These are phyloP conservation scores for Chrysomallon squamiferum DNA, from an alignment of 1,140 invertebrate genomes.

Conservation along the genomic window DNA sequence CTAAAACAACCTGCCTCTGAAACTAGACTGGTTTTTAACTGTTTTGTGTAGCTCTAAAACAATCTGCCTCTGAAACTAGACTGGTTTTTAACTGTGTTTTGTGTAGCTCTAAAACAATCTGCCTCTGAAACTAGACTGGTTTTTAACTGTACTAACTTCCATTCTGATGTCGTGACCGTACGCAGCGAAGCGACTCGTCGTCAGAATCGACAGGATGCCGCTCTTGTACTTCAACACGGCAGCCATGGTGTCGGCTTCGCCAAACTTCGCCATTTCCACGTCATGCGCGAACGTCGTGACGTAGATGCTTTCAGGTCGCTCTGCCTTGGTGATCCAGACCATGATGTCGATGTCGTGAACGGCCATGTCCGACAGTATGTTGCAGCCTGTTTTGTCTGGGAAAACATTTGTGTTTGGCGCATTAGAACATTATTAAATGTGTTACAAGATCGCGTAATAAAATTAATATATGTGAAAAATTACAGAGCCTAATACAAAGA, in stretches of 20 bases:
- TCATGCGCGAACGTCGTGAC: conserved; percentile 40
- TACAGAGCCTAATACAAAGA: too few species aligned
- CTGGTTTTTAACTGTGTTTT: too few species aligned
- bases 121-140: too few species aligned
- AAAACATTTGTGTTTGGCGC: background rate
- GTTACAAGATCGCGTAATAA: too few species aligned
- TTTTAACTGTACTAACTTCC: conserved; percentile 22
- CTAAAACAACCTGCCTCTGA: too few species aligned
- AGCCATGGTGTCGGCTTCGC: conserved; percentile 28
- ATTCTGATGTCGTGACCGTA: conserved; percentile 45
- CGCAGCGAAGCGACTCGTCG: conserved; percentile 25
- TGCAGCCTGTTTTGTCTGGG: conserved; percentile 36
- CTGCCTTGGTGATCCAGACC: conserved; percentile 33
- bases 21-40: too few species aligned
- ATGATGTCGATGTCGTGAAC: conserved; percentile 41
- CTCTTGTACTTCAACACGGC: conserved; percentile 35
- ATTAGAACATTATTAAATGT: too few species aligned
- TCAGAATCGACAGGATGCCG: conserved; percentile 31
- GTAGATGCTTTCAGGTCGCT: conserved; percentile 34
- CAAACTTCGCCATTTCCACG: conserved; percentile 19
- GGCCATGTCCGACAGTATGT: conserved; percentile 34
- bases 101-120: too few species aligned
- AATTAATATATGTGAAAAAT: too few species aligned
- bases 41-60: too few species aligned
- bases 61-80: too few species aligned